These are phyloP conservation scores for Pionites leucogaster DNA, from an alignment of 2,113 vertebrate genomes.

Conservation along the genomic window DNA sequence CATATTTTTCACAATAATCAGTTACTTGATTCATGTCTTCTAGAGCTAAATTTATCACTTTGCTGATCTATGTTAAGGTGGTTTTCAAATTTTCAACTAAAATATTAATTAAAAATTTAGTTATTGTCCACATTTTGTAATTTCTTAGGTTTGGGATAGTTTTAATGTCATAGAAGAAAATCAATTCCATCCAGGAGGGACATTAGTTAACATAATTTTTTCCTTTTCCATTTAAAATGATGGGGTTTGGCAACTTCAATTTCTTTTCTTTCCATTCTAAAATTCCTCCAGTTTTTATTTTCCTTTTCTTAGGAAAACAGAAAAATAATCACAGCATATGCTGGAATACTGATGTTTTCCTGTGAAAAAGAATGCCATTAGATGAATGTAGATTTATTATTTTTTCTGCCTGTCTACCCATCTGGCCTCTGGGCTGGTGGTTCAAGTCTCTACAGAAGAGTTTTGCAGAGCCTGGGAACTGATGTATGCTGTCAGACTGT, in stretches of 20 bases:
- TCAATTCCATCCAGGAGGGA: background rate
- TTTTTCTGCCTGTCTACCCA: background rate
- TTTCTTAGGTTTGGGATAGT: background rate
- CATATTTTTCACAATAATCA: background rate
- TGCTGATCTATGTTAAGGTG: background rate
- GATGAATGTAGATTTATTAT: background rate
- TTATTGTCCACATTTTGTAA: background rate
- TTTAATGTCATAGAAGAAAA: background rate
- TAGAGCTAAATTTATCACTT: background rate
- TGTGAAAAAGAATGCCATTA: background rate
- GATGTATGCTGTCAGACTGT: too few relatives aligned
- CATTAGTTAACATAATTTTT: background rate
- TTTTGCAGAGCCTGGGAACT: background rate
- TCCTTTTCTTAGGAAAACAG: background rate
- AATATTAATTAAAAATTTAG: background rate
- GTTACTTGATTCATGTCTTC: background rate
- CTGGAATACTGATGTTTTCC: rapidly evolving
- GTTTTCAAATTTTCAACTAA: background rate
- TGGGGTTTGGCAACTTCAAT: background rate
- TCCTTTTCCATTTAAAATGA: background rate
- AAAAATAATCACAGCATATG: background rate
- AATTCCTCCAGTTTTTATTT: background rate
- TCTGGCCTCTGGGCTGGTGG: background rate
- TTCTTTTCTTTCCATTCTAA: background rate
- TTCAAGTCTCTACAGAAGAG: background rate